A percentile compares a stretch with the other conserved stretches of the same genome.
Evolutionary conservation across 1,140 invertebrate genomes (phyloP).

Genomic region (Trachymyrmex cornetzi): DNA sequence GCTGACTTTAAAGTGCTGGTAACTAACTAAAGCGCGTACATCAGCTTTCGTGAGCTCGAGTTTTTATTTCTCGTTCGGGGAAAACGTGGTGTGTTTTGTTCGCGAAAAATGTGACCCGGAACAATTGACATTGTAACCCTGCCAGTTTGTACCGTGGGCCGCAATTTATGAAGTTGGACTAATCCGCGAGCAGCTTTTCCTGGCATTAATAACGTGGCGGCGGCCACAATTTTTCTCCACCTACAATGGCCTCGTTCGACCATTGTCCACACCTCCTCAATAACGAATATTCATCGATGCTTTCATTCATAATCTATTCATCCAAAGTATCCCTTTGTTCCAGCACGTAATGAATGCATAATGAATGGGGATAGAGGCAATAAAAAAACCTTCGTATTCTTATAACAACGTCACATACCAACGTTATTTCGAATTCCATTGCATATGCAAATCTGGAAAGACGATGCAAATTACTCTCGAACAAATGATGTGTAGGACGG

Average conservation of each 20-base stretch:
- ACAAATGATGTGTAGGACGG: conserved; percentile 3
- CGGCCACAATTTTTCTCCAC: conserved; percentile 51
- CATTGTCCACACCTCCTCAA: conserved; percentile 62
- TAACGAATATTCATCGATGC: conserved; percentile 64
- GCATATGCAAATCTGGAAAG: conserved; percentile 3
- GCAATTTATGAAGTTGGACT: conserved; percentile 58
- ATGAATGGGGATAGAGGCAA: conserved; percentile 34
- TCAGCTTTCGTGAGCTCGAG: conserved; percentile 2
- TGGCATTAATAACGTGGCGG: conserved; percentile 50
- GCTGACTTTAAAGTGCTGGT: neutral
- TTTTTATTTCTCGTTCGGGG: conserved; percentile 4
- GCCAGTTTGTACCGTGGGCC: conserved; percentile 43
- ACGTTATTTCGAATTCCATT: neutral
- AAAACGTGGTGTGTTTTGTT: neutral
- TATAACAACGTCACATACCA: conserved; percentile 6
- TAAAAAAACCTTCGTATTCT: conserved; percentile 27
- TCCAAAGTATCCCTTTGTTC: conserved; percentile 52
- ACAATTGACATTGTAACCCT: conserved; percentile 56
- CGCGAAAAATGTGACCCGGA: conserved; percentile 45
- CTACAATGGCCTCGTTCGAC: conserved; percentile 54
- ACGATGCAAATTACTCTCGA: neutral
- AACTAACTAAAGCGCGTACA: conserved; percentile 6
- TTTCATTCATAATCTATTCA: conserved; percentile 56
- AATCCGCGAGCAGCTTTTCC: conserved; percentile 58
- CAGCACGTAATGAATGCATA: conserved; percentile 51